Percentiles rank a stretch among this genome's conserved stretches.
These are phyloP conservation scores for Carcharodon carcharias DNA, from an alignment of 2,797 vertebrate species.

Conservation along the genomic window DNA sequence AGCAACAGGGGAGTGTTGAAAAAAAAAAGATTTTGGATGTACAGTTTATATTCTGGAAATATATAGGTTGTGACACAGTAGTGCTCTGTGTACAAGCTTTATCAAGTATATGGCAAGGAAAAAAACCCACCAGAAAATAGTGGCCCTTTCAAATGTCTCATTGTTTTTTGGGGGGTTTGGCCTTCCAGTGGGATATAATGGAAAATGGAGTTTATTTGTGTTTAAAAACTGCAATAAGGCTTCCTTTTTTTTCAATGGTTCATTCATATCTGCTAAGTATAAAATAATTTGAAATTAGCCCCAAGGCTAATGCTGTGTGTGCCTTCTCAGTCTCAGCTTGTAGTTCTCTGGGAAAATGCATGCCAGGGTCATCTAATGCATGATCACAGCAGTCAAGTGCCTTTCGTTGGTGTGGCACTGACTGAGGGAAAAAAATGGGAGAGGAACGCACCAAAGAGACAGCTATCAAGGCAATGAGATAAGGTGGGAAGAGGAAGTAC, in stretches of 20 bases:
- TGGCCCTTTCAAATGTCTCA: not conserved
- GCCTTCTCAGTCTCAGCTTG: not conserved
- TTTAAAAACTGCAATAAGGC: not conserved
- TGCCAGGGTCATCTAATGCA: not conserved
- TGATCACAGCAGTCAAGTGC: not conserved
- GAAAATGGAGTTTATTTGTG: slow-evolving; percentile 19
- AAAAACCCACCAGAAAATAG: not conserved
- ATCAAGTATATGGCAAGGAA: not conserved
- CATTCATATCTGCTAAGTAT: not conserved
- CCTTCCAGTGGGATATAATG: not conserved
- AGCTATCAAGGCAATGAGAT: not conserved
- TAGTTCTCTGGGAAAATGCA: not conserved
- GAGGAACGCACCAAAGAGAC: too few species aligned
- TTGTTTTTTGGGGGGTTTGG: not conserved
- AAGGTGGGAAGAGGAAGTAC: not conserved
- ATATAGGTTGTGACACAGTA: not conserved
- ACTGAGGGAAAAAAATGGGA: not conserved
- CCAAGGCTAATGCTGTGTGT: not conserved
- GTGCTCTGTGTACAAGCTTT: not conserved
- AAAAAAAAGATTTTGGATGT: not conserved
- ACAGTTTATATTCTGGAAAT: not conserved
- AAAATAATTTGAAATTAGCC: slow-evolving; percentile 4
- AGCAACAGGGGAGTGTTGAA: not conserved
- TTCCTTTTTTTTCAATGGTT: not conserved
- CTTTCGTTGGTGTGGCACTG: not conserved